phyloP scores from a whole-genome alignment of 1,140 invertebrate genomes.

The Lepidostoma basale region DNA sequence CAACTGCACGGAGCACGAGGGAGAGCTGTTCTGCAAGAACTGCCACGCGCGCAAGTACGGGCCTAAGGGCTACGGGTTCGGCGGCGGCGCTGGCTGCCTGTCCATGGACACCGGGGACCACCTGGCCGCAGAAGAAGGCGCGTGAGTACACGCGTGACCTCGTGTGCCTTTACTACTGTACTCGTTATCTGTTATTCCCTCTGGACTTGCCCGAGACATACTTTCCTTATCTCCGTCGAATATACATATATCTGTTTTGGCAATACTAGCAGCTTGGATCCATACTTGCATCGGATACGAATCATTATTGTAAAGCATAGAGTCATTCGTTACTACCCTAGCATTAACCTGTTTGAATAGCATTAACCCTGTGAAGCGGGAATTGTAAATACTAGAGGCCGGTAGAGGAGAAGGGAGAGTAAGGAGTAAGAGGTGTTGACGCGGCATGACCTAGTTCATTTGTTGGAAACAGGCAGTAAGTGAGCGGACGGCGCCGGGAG shows the following conservation, averaged over 20 bases:
- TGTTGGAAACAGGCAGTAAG: conserved; percentile 45
- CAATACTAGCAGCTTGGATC: conserved; percentile 44
- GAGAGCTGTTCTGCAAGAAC: conserved; percentile 94
- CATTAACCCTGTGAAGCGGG: conserved; percentile 40
- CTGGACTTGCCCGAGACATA: conserved; percentile 22
- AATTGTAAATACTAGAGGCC: conserved; percentile 43
- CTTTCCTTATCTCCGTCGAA: conserved; percentile 43
- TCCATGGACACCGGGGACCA: conserved; percentile 94
- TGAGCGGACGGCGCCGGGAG: conserved; percentile 14
- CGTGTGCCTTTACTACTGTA: conserved; percentile 46
- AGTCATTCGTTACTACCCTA: conserved; percentile 40
- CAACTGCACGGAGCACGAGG: conserved; percentile 95
- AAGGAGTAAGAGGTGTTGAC: conserved; percentile 40
- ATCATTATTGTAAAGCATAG: conserved; percentile 39
- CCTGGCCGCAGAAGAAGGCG: conserved; percentile 61
- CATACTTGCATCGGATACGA: conserved; percentile 40
- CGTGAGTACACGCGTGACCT: conserved; percentile 65
- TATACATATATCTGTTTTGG: conserved; percentile 35
- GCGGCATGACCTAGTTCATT: conserved; percentile 46
- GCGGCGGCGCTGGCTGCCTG: conserved; percentile 95
- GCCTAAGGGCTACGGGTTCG: conserved; percentile 98
- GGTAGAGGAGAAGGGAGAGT: conserved; percentile 19
- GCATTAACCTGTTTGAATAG: conserved; percentile 43
- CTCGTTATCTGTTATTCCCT: neutral
- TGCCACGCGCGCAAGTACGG: conserved; percentile 98